Evolutionary conservation across 2,888 invertebrate species (phyloP), one percentile per base, ranked within the genome.

Genomic region (Drymonia ruficornis): DNA sequence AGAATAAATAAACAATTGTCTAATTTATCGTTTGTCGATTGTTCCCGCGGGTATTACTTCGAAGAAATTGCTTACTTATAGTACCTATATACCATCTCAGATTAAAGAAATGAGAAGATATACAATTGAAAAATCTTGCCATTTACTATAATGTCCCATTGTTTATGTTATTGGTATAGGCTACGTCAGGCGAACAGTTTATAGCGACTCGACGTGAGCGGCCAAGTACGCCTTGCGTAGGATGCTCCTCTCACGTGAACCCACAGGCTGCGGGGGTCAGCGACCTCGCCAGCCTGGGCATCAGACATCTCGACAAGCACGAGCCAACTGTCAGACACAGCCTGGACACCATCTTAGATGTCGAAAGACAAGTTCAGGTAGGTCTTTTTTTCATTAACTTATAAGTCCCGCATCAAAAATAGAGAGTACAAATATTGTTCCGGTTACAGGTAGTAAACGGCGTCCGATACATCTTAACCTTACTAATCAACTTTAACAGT

Each of bases 341-440:
- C n/a, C 72, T 93, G 7, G 75, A 87, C 29, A 79, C 83, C 57
- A 86, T 95, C 18, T 56, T 93, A 16, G 86, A 89, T 49, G 86
- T 94, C 1, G 93, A 94, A 71, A 86, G 93, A 74, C 94, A 94
- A 84, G 94, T 94, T 59, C 91, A 91, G 85, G 92, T 89, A 74
- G 70, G 78, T 60, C 18, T 50, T 44, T 9, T 11, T 34, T 16
- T 18, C 31, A 7, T 18, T 15, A 31, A 34, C 11, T 2, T 47
- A 1, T 18, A 34, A 34, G 12, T 28, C 28, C 15, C 16, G 13
- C 47, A 43, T 9, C 12, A 29, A 42, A 36, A 18, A 49, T 9
- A 15, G 1, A 23, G 12, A n/a, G 13, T 49, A 43, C 11, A 49
- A 29, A 8, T 49, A 36, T 28, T 52, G 2, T 18, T 54, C 40